A percentile compares a stretch with the other conserved stretches of the same genome.
Conservation (phyloP, 2,113 vertebrate genomes). For the Toxotes chatareus region DNA sequence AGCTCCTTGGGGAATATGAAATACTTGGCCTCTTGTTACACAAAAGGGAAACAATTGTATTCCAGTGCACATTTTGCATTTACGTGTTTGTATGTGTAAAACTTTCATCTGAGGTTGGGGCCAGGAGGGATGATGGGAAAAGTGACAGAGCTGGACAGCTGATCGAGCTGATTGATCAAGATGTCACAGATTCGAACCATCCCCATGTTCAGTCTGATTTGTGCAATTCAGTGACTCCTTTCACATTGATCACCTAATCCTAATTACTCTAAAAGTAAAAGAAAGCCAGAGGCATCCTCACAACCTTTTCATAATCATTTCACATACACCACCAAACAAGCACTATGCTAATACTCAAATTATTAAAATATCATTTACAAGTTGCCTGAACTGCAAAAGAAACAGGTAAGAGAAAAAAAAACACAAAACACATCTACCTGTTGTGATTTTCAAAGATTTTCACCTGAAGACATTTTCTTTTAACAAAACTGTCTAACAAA, state of each 20-base stretch:
- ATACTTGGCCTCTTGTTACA: constrained; percentile 21
- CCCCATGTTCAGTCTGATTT: background rate
- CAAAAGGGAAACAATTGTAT: background rate
- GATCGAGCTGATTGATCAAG: constrained; percentile 23
- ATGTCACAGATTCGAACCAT: constrained; percentile 8
- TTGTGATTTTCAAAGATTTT: background rate
- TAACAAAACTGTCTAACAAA: background rate
- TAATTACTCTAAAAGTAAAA: constrained; percentile 6
- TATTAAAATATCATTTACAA: background rate
- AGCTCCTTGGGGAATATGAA: constrained; percentile 35
- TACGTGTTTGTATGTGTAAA: background rate
- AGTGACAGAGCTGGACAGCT: constrained; percentile 10
- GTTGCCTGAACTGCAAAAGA: background rate
- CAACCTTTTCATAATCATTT: background rate
- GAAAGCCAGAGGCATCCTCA: background rate
- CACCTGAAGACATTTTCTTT: too few species aligned
- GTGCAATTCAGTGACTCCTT: constrained; percentile 1
- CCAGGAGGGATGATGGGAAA: constrained; percentile 1
- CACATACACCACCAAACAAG: background rate
- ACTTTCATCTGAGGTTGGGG: background rate
- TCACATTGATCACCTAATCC: background rate
- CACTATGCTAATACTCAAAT: background rate
- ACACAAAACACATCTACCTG: background rate
- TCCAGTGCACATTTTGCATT: background rate
- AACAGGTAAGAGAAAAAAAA: background rate